Conservation (phyloP, 92 coral and sea anemone genomes). For the Micromussa lordhowensis region DNA sequence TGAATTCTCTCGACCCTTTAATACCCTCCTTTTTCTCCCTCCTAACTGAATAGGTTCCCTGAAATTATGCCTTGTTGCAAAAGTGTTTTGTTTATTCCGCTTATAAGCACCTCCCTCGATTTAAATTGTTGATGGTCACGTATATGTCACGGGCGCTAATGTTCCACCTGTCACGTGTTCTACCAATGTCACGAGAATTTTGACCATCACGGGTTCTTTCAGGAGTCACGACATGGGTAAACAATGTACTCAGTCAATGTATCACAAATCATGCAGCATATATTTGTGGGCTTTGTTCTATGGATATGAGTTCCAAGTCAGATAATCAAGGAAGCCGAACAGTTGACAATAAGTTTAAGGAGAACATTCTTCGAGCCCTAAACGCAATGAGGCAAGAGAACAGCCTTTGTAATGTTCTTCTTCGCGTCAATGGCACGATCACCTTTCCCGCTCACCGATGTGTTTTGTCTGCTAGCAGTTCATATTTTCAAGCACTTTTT, state of each 20-base stretch:
- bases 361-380: conserved; percentile 17
- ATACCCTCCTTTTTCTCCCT: too few relatives aligned
- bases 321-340: not conserved
- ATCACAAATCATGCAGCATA: not conserved
- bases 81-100: too few relatives aligned
- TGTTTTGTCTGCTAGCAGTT: conserved; percentile 72
- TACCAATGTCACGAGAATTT: not conserved
- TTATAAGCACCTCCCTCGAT: too few relatives aligned
- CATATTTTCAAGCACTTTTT: conserved; percentile 75
- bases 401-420: conserved; percentile 76
- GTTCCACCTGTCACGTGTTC: too few relatives aligned
- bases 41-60: too few relatives aligned
- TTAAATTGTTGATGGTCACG: too few relatives aligned
- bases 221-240: not conserved
- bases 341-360: conserved; percentile 7
- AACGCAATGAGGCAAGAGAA: conserved; percentile 13
- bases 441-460: conserved; percentile 73
- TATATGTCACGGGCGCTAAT: too few relatives aligned
- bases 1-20: too few relatives aligned
- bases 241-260: not conserved
- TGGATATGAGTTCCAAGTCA: not conserved
- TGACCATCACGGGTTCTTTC: too few relatives aligned
- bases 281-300: not conserved
- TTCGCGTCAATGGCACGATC: conserved; percentile 60
- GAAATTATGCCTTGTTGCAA: too few relatives aligned